Evolutionary conservation across 2,888 invertebrate species (phyloP), one percentile per base, ranked within the genome.

Genomic region (Callyntrura sp.): DNA sequence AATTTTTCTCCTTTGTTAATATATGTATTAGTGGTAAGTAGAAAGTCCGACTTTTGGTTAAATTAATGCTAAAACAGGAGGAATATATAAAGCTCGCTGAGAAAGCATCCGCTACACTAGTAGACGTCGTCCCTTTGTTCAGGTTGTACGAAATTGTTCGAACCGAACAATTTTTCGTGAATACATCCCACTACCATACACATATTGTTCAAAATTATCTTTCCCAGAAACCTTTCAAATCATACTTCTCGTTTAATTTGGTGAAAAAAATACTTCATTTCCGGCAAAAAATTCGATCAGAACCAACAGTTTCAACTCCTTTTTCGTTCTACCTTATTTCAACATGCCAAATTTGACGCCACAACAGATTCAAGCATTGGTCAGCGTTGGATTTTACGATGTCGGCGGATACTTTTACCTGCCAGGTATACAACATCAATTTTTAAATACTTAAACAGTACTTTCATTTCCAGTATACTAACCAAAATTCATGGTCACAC

Each of bases 361-460:
- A 0, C 70, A 70, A 4, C 70, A 70, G 45, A 45, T 45, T 25
- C 62, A 48, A 68, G 82, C 81, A 11, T 45, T 81, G 23, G 62
- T 62, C 60, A 48, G 82, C 35, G 82, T 82, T 9, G 85, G 85
- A 25, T 86, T 78, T 51, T 86, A 86, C 65, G 85, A 86, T 78
- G 85, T 78, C 8, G 60, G 78, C 0, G 85, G 85, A 14, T 86
- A 86, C 85, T 86, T 86, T 51, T 86, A 86, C 14, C 60, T 86
- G 25, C 85, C 85, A 78, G 85, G 85, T 86, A 70, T 79, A n/a
- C n/a, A n/a, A n/a, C n/a, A n/a, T n/a, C n/a, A n/a, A n/a, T n/a
- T n/a, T n/a, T n/a, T n/a, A n/a, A n/a, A n/a, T n/a, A n/a, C n/a
- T n/a, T n/a, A n/a, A n/a, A n/a, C n/a, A n/a, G n/a, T n/a, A n/a